Conservation (phyloP, 2,888 invertebrate species). For the Microchrysa polita region DNA sequence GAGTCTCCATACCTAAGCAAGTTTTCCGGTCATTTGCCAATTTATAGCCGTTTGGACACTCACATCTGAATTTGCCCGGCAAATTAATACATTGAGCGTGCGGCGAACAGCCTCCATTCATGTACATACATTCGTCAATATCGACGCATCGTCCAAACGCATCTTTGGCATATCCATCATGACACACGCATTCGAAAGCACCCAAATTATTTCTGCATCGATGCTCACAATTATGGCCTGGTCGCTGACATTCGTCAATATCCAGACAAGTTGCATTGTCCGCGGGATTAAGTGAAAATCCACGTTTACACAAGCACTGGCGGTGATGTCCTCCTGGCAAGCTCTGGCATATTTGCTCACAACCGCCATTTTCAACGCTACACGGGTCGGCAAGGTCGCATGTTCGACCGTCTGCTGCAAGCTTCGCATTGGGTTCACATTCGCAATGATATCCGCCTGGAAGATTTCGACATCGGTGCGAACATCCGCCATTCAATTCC, state of each 20-base stretch:
- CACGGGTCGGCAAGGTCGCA: conserved; percentile 66
- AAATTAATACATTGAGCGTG: conserved; percentile 64
- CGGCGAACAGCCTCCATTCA: conserved; percentile 61
- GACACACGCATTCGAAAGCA: conserved; percentile 70
- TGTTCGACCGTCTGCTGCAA: conserved; percentile 54
- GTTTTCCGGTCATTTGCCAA: conserved; percentile 56
- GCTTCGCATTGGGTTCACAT: conserved; percentile 63
- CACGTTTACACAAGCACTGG: conserved; percentile 64
- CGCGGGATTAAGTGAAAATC: conserved; percentile 58
- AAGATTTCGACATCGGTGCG: conserved; percentile 62
- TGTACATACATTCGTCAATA: conserved; percentile 67
- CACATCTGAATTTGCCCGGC: conserved; percentile 66
- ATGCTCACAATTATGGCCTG: conserved; percentile 63
- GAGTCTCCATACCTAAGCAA: conserved; percentile 49
- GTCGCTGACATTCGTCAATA: conserved; percentile 66
- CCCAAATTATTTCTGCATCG: conserved; percentile 66
- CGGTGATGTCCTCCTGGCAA: conserved; percentile 50
- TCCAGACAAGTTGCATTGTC: conserved; percentile 65
- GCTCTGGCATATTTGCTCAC: conserved; percentile 64
- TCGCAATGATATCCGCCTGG: conserved; percentile 69
- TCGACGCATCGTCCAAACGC: conserved; percentile 66
- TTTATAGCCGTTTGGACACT: conserved; percentile 64
- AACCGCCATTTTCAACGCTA: conserved; percentile 66
- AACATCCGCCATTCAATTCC: conserved; percentile 58
- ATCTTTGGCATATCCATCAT: conserved; percentile 66